Evolutionary conservation across 2,113 vertebrate genomes (phyloP).

Genomic region (Urocynchramus pylzowi): DNA sequence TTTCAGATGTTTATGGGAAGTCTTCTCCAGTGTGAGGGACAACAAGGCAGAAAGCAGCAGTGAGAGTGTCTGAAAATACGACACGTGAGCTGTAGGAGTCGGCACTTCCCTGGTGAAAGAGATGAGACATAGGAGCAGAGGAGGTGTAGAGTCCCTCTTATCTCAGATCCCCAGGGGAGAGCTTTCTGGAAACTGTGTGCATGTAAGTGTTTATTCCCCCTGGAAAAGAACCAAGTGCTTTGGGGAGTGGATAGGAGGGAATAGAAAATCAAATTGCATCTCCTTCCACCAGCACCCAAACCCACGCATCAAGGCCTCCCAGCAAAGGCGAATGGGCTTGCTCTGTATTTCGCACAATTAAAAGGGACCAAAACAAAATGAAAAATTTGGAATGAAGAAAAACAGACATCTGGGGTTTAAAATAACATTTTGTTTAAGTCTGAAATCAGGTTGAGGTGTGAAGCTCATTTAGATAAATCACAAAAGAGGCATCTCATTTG

Average conservation of each 20-base stretch:
- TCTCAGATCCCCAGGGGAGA: not conserved
- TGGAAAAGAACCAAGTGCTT: not conserved
- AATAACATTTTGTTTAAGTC: too few species aligned
- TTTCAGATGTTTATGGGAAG: not conserved
- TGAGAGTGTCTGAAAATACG: not conserved
- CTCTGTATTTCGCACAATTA: not conserved
- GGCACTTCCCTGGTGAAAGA: not conserved
- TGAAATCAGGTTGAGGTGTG: not conserved
- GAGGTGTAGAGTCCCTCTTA: not conserved
- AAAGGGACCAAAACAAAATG: too few species aligned
- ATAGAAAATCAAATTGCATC: not conserved
- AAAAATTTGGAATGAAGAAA: too few species aligned
- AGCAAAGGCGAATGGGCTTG: not conserved
- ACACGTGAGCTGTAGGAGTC: not conserved
- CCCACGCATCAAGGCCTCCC: rapidly evolving
- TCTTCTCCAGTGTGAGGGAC: not conserved
- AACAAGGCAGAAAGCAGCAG: not conserved
- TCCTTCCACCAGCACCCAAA: not conserved
- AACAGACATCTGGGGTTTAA: too few species aligned
- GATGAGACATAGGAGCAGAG: not conserved
- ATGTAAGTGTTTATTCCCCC: not conserved
- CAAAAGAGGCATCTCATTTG: rapidly evolving
- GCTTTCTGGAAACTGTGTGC: not conserved
- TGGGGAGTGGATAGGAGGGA: not conserved
- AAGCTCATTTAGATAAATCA: not conserved